These are phyloP conservation scores for Centruroides sculpturatus DNA, from an alignment of 1,140 invertebrate genomes.

Conservation along the genomic window DNA sequence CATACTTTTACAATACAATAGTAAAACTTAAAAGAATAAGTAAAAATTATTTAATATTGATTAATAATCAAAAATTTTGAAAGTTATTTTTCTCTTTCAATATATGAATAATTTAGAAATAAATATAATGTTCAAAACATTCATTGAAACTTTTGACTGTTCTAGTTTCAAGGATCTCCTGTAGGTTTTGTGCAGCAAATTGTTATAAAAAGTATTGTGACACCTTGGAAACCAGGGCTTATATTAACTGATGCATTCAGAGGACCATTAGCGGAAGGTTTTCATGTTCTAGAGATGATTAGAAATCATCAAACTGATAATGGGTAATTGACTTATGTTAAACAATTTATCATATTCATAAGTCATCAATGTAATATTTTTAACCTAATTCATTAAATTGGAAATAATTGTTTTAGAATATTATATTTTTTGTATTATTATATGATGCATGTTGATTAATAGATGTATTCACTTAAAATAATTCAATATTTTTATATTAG, in stretches of 20 bases:
- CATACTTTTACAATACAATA: no score
- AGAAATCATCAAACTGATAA: slow-evolving; percentile 2
- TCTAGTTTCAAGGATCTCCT: slow-evolving; percentile 36
- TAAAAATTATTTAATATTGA: not conserved
- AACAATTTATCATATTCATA: no score
- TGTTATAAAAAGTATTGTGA: slow-evolving; percentile 48
- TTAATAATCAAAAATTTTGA: not conserved
- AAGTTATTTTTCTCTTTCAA: not conserved
- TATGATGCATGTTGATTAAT: no score
- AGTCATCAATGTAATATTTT: no score
- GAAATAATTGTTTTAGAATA: no score
- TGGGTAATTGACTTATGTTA: no score
- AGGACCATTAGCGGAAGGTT: slow-evolving; percentile 46
- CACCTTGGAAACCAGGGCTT: slow-evolving; percentile 68
- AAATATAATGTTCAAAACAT: not conserved
- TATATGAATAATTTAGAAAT: slow-evolving; percentile 1
- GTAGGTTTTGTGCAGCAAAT: slow-evolving; percentile 58
- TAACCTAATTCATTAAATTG: no score
- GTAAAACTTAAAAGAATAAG: not conserved
- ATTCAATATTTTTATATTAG: not conserved
- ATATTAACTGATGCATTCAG: slow-evolving; percentile 73
- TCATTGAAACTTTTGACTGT: slow-evolving; percentile 5
- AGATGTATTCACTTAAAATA: no score
- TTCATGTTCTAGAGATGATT: slow-evolving; percentile 7
- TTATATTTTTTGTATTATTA: no score